Percentiles rank a stretch among this genome's conserved stretches.
These are phyloP conservation scores for Berghia stephanieae DNA, from an alignment of 1,140 invertebrate genomes.

Conservation along the genomic window DNA sequence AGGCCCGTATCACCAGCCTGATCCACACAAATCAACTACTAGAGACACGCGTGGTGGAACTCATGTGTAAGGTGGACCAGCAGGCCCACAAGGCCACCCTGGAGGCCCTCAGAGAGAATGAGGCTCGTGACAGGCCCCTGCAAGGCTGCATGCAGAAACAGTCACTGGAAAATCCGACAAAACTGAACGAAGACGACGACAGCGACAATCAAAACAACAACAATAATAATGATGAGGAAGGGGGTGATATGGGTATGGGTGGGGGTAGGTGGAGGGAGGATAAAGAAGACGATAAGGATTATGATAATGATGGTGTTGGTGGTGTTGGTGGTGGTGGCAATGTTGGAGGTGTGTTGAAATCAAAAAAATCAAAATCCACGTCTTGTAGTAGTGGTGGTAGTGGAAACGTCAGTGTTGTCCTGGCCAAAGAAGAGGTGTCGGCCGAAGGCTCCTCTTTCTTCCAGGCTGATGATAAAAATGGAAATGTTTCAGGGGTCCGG, in stretches of 20 bases:
- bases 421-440: neutral
- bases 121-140: neutral
- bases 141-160: neutral
- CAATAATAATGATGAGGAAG: too few relatives aligned
- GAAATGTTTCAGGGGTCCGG: neutral
- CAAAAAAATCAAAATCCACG: neutral
- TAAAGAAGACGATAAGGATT: neutral
- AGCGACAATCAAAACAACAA: too few relatives aligned
- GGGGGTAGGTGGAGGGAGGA: neutral
- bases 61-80: constrained; percentile 47
- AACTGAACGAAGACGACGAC: neutral
- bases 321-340: neutral
- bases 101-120: neutral
- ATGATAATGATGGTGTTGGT: neutral
- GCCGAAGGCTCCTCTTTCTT: neutral
- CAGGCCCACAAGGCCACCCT: constrained; percentile 4
- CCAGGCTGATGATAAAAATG: neutral
- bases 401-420: neutral
- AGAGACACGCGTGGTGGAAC: constrained; percentile 45
- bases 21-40: constrained; percentile 49
- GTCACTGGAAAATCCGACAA: too few relatives aligned
- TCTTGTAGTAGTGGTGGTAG: neutral
- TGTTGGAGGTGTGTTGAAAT: neutral
- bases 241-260: too few relatives aligned
- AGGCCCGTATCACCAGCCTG: constrained; percentile 50